These are phyloP conservation scores for Pharmacophagus antenor DNA, from an alignment of 2,888 invertebrate genomes.

Conservation along the genomic window DNA sequence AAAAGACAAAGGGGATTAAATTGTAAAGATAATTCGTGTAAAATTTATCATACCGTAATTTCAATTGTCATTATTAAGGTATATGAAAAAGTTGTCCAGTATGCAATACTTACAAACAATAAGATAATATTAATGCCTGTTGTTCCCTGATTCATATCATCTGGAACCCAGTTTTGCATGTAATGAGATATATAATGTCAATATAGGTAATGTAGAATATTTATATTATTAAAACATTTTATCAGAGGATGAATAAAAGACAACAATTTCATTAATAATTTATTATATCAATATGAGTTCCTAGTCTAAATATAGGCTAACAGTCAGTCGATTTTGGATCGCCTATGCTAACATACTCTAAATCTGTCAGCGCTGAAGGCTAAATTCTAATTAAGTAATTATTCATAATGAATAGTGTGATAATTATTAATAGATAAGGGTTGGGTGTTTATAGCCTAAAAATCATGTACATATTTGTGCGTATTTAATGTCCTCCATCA, in stretches of 20 bases:
- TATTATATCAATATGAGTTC: conserved; percentile 61
- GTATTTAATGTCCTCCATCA: conserved; percentile 43
- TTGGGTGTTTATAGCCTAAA: conserved; percentile 44
- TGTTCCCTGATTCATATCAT: not conserved
- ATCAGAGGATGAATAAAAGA: conserved; percentile 23
- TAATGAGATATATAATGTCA: not conserved
- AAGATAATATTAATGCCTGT: no score
- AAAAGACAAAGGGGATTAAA: not conserved
- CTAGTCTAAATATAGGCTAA: conserved; percentile 43
- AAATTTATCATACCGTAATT: no score
- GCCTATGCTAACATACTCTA: conserved; percentile 32
- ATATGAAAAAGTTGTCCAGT: not conserved
- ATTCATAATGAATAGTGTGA: conserved; percentile 44
- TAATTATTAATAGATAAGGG: conserved; percentile 43
- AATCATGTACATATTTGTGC: conserved; percentile 47
- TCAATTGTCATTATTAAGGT: no score
- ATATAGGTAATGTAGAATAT: conserved; percentile 17
- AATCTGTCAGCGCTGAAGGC: conserved; percentile 29
- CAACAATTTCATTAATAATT: conserved; percentile 51
- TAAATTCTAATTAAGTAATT: conserved; percentile 23
- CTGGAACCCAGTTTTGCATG: conserved; percentile 19
- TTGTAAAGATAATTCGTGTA: no score
- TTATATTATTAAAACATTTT: conserved; percentile 25
- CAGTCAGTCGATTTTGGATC: conserved; percentile 36
- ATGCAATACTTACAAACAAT: not conserved